Evolutionary conservation across 1,140 invertebrate genomes (phyloP), one percentile per base, ranked within the genome.

Genomic region (Pachypeltis micranthus): DNA sequence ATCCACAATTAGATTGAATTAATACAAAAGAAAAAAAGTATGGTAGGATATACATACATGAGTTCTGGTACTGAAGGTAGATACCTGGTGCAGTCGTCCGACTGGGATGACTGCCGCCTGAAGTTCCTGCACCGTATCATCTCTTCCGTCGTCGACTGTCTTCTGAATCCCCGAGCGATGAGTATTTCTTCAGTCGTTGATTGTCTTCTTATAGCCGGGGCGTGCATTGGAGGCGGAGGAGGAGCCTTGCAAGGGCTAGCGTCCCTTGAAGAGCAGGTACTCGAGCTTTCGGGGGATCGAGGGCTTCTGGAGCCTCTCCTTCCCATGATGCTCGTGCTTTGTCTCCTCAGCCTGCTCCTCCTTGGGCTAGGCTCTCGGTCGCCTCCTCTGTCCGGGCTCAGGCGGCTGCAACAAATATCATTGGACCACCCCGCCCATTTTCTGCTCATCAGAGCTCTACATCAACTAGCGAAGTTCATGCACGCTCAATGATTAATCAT

Each of bases 101-200:
- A 74, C 68, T 78, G 77, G 2, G 77, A 77, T 12, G 73, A 75
- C 67, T 79, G 75, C 12, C 72, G 64, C 2, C 72, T 80, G 72
- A 91, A 93, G 72, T 93, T 93, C 34, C 91, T 77, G 71, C 90
- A 93, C 2, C 90, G 78, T 51, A 93, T 92, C 85, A 91, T 93
- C 72, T 94, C 91, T 69, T 94, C 91, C 0, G 89, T 93, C 1
- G 91, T 93, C 1, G 87, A 90, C 70, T 94, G 90, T 29, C 90
- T 79, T 0, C 91, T 81, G 74, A 94, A 94, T 27, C 91, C 91
- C 44, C 89, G 80, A 0, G 90, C 88, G 68, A 93, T 93, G 16
- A 94, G 75, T 67, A 94, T 94, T 74, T 94, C 91, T 73, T 92
- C 89, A 0, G 90, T 93, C 0, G 90, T 93, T 7, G 90, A 93